These are phyloP conservation scores for Bellardia pandia DNA, from an alignment of 2,888 invertebrate genomes.

Conservation along the genomic window DNA sequence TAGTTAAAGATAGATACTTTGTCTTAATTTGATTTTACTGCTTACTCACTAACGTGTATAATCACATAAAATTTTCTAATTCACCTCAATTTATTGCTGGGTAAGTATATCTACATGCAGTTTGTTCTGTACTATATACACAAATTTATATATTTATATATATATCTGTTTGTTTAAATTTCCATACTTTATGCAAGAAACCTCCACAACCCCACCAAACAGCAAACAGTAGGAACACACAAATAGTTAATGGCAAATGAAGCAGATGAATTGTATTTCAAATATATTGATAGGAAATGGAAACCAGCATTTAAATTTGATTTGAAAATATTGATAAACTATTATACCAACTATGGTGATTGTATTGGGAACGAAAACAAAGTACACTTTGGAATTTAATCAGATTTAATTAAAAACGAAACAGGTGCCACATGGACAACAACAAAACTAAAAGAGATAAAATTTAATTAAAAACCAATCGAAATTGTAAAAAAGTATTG, in stretches of 20 bases:
- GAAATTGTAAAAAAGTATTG: neutral
- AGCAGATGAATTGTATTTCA: conserved; percentile 10
- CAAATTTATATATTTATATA: too few relatives aligned
- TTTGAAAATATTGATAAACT: conserved; percentile 15
- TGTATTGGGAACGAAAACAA: neutral
- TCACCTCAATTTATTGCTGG: too few relatives aligned
- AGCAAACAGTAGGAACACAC: neutral
- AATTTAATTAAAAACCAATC: neutral
- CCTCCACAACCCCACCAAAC: neutral
- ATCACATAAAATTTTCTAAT: too few relatives aligned
- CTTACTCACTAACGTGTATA: too few relatives aligned
- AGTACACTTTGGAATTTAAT: neutral
- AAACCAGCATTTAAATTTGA: conserved; percentile 19
- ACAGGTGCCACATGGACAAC: neutral
- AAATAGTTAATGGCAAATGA: conserved; percentile 5
- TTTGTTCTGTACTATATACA: too few relatives aligned
- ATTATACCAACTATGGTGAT: neutral
- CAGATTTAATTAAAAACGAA: conserved; percentile 8
- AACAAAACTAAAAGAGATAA: neutral
- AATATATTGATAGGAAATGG: conserved; percentile 3
- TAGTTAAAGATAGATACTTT: too few relatives aligned
- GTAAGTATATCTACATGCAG: too few relatives aligned
- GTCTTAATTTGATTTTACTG: too few relatives aligned
- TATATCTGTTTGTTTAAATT: neutral
- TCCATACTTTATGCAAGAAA: neutral